Conservation (phyloP, 2,888 invertebrate species). For the Salticus scenicus region DNA sequence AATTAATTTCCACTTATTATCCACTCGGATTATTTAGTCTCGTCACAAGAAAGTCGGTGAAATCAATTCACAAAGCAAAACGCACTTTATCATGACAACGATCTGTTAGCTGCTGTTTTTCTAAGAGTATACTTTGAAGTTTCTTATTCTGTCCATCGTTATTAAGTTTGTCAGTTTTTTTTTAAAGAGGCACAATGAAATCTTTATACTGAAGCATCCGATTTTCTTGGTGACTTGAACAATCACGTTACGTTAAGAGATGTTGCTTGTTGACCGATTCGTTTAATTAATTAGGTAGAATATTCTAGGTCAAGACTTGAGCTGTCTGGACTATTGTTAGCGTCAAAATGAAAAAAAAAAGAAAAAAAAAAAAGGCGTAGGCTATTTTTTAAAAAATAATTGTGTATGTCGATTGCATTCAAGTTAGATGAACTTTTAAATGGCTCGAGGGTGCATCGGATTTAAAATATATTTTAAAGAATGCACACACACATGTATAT, state of each 20-base stretch:
- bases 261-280: constrained; percentile 57
- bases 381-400: constrained; percentile 68
- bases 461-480: background rate
- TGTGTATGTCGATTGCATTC: constrained; percentile 57
- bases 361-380: constrained; percentile 48
- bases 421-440: constrained; percentile 37
- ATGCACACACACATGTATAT: background rate
- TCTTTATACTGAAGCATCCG: background rate
- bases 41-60: constrained; percentile 24
- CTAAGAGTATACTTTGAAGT: constrained; percentile 59
- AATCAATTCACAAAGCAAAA: background rate
- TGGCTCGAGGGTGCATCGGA: constrained; percentile 13
- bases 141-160: constrained; percentile 42
- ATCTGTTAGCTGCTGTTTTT: constrained; percentile 47
- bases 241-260: constrained; percentile 17
- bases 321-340: constrained; percentile 55
- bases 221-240: background rate
- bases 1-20: constrained; percentile 70
- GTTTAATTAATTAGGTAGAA: constrained; percentile 54
- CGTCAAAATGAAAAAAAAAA: constrained; percentile 21
- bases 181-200: constrained; percentile 15
- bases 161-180: constrained; percentile 39
- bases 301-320: constrained; percentile 43
- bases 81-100: constrained; percentile 33
- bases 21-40: constrained; percentile 39